Percentiles rank a stretch among this genome's conserved stretches.
Conservation (phyloP, 2,797 vertebrate genomes). For the Enteromius fasciolatus region DNA sequence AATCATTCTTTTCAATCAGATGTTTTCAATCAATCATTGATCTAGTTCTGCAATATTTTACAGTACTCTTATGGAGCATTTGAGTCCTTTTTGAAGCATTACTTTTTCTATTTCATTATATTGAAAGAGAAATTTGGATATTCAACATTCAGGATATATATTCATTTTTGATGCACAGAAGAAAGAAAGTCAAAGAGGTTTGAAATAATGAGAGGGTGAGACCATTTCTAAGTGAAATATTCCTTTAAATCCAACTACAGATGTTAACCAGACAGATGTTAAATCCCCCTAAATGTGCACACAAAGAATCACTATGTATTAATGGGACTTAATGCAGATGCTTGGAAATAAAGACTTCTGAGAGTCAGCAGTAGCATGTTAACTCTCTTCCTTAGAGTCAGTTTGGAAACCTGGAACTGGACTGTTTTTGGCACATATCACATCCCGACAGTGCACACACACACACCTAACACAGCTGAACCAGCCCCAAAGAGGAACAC, state of each 20-base stretch:
- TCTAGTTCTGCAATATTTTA: not conserved
- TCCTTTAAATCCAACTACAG: not conserved
- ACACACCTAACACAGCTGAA: conserved; percentile 32
- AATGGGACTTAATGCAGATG: conserved; percentile 21
- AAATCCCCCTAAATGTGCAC: not conserved
- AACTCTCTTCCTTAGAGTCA: conserved; percentile 34
- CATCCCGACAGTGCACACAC: conserved; percentile 25
- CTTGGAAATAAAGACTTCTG: conserved; percentile 18
- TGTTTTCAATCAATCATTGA: conserved; percentile 3
- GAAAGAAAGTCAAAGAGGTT: not conserved
- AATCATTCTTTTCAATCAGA: not conserved
- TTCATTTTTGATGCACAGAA: not conserved
- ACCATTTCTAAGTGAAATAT: not conserved
- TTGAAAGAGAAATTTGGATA: not conserved
- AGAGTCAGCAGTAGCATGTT: conserved; percentile 29
- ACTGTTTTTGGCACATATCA: conserved; percentile 38
- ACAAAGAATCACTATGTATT: not conserved
- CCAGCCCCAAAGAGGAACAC: conserved; percentile 30
- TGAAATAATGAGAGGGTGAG: not conserved
- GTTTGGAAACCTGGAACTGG: conserved; percentile 40
- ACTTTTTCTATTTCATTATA: not conserved
- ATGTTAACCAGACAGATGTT: not conserved
- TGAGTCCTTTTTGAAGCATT: not conserved
- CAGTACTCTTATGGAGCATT: not conserved
- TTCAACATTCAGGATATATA: not conserved